Percentiles rank a stretch among this genome's conserved stretches.
Conservation (phyloP, 2,888 invertebrate species). For the Conchocele bisecta region DNA sequence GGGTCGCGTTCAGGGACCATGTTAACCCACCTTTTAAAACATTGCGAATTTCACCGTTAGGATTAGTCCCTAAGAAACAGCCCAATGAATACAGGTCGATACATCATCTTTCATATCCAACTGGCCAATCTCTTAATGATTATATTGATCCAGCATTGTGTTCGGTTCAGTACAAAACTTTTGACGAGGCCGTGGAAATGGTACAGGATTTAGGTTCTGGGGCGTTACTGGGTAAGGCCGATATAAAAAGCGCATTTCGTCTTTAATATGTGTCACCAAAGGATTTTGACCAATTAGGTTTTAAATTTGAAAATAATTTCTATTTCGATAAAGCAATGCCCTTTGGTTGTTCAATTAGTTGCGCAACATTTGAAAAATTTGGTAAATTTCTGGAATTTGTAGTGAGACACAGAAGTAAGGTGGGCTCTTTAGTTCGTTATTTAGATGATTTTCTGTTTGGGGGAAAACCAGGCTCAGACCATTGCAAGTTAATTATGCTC, state of each 20-base stretch:
- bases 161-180: conserved; percentile 27
- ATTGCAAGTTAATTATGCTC: background rate
- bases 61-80: conserved; percentile 22
- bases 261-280: conserved; percentile 8
- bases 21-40: conserved; percentile 9
- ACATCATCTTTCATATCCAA: conserved; percentile 35
- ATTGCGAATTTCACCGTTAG: conserved; percentile 20
- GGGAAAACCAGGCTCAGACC: conserved; percentile 4
- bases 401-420: background rate
- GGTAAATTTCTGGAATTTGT: conserved; percentile 38
- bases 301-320: conserved; percentile 23
- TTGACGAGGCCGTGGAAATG: conserved; percentile 29
- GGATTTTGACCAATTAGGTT: conserved; percentile 38
- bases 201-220: conserved; percentile 17
- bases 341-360: conserved; percentile 35
- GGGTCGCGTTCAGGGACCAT: conserved; percentile 46
- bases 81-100: conserved; percentile 20
- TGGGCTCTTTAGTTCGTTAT: conserved; percentile 19
- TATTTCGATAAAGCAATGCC: conserved; percentile 35
- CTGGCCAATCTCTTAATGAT: conserved; percentile 22
- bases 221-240: background rate
- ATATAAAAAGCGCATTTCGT: conserved; percentile 24
- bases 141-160: conserved; percentile 32
- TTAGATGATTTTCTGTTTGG: conserved; percentile 40
- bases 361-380: conserved; percentile 39